phyloP scores from a whole-genome alignment of 2,113 vertebrate genomes.

The Acrocephalus kingi region DNA sequence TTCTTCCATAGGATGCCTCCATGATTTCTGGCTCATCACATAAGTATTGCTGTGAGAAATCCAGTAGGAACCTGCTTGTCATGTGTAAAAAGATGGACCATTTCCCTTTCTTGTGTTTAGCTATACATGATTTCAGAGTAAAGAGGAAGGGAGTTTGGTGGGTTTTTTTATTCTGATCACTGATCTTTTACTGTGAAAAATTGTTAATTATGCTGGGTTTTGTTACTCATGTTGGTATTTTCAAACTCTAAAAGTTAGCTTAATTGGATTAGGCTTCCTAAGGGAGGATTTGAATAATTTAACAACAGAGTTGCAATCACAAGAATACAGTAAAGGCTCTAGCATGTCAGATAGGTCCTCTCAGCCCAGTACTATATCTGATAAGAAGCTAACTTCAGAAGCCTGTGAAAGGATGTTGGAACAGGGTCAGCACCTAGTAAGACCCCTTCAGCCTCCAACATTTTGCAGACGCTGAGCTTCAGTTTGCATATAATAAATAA shows the following conservation, averaged over 20 bases:
- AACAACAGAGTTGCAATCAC: not conserved
- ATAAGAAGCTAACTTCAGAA: not conserved
- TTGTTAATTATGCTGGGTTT: not conserved
- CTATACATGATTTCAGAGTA: not conserved
- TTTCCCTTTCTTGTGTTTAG: not conserved
- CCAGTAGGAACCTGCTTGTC: not conserved
- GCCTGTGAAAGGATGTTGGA: not conserved
- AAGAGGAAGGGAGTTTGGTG: not conserved
- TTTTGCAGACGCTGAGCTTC: not conserved
- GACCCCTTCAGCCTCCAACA: not conserved
- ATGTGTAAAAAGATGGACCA: not conserved
- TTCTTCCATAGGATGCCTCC: not conserved
- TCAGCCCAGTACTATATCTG: not conserved
- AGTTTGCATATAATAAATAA: not conserved
- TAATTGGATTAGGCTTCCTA: not conserved
- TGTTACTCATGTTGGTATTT: not conserved
- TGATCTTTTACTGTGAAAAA: not conserved
- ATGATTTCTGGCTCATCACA: not conserved
- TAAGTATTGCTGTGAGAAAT: slow-evolving; percentile 14
- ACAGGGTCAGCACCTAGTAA: not conserved
- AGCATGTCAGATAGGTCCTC: not conserved
- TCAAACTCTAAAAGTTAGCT: not conserved
- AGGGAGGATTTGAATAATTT: not conserved
- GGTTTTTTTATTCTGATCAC: not conserved
- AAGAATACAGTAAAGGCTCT: not conserved